Conservation (phyloP, 2,797 vertebrate species). For the Gallinago stenura region DNA sequence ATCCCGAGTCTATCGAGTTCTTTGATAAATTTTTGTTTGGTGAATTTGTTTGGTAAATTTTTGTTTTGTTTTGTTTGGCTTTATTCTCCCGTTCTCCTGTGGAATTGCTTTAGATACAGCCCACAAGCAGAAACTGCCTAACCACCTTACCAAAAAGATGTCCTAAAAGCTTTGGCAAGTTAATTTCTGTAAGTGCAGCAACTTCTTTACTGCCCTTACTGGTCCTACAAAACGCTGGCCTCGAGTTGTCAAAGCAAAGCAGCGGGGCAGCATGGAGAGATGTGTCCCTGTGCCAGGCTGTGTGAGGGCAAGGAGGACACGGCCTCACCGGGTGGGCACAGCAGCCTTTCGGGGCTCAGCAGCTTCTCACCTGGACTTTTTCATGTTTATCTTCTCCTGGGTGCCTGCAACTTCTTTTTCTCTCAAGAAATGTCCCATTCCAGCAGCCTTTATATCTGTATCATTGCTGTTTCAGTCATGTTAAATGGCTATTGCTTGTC, state of each 20-base stretch:
- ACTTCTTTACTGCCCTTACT: neutral
- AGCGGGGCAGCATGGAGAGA: neutral
- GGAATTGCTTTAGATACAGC: neutral
- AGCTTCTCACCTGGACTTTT: neutral
- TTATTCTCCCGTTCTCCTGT: neutral
- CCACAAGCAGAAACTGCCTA: neutral
- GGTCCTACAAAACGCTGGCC: neutral
- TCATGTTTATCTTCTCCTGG: neutral
- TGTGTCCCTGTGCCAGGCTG: neutral
- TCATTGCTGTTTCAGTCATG: neutral
- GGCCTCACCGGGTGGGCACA: neutral
- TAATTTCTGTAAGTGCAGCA: neutral
- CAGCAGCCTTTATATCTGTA: neutral
- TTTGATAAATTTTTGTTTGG: neutral
- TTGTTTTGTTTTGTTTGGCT: no score
- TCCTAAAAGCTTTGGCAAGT: neutral
- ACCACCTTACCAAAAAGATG: neutral
- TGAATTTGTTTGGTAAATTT: no score
- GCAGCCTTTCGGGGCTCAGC: neutral
- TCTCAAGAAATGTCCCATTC: neutral
- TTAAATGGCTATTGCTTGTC: neutral
- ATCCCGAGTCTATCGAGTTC: neutral
- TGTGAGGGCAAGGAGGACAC: neutral
- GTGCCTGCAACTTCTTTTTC: neutral
- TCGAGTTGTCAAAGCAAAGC: neutral